These are phyloP conservation scores for Terebella lapidaria DNA, from an alignment of 2,888 invertebrate species.

Conservation along the genomic window DNA sequence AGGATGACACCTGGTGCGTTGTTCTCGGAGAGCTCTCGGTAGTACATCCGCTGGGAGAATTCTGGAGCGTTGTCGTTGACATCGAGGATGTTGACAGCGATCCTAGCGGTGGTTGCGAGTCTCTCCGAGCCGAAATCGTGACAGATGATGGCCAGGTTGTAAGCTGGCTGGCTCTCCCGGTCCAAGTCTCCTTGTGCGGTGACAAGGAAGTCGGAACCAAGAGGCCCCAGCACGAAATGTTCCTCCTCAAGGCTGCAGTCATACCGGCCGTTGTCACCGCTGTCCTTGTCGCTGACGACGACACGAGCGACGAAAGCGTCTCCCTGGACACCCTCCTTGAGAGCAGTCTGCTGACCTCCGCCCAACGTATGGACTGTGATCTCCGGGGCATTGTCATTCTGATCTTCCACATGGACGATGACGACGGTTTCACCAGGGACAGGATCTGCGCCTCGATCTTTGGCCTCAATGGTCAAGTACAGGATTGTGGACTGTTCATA, in stretches of 20 bases:
- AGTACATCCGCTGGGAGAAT: neutral
- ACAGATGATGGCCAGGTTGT: neutral
- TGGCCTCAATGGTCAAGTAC: conserved; percentile 12
- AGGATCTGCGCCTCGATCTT: conserved; percentile 55
- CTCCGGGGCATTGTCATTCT: conserved; percentile 81
- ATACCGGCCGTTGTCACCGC: conserved; percentile 12
- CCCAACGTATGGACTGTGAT: conserved; percentile 77
- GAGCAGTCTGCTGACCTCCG: conserved; percentile 59
- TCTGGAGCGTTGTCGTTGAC: conserved; percentile 7
- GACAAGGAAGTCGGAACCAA: conserved; percentile 3
- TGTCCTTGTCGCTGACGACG: conserved; percentile 10
- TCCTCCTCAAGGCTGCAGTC: conserved; percentile 29
- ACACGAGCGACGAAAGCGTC: conserved; percentile 16
- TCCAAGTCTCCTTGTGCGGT: neutral
- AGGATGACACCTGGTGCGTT: neutral
- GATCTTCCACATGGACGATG: conserved; percentile 60
- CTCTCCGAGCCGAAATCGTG: neutral
- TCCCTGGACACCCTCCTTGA: conserved; percentile 19
- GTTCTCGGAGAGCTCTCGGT: neutral
- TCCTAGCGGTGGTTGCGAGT: neutral
- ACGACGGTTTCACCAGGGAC: conserved; percentile 69
- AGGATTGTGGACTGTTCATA: conserved; percentile 10
- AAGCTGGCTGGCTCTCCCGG: neutral
- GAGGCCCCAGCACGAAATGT: conserved; percentile 35
- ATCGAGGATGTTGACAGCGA: neutral